Conservation (phyloP, 2,113 vertebrate genomes). For the Chrysemys picta region DNA sequence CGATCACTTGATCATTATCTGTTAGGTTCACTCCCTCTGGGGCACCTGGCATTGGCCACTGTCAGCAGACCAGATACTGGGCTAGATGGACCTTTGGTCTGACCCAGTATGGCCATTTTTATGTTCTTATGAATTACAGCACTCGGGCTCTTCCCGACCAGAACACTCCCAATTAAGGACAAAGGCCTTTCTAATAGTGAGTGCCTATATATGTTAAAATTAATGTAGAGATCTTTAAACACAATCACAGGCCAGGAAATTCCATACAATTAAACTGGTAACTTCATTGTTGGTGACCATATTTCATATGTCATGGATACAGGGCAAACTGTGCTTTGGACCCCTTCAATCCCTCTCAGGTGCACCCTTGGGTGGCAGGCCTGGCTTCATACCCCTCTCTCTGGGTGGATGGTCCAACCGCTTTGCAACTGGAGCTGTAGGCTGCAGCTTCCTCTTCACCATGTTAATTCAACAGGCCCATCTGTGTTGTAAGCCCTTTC, state of each 20-base stretch:
- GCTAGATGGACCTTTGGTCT: no score
- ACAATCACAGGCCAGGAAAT: neutral
- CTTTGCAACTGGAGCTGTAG: neutral
- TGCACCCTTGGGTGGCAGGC: neutral
- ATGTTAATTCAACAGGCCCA: neutral
- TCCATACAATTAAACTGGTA: neutral
- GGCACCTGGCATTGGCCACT: no score
- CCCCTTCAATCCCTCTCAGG: neutral
- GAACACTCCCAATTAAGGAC: neutral
- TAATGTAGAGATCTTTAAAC: neutral
- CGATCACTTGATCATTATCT: no score
- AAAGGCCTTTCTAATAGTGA: neutral
- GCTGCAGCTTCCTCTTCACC: neutral
- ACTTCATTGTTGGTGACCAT: neutral
- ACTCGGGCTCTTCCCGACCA: neutral
- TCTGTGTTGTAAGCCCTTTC: neutral
- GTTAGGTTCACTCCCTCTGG: no score
- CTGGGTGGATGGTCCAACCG: neutral
- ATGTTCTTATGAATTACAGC: neutral
- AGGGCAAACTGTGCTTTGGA: neutral
- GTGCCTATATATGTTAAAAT: neutral
- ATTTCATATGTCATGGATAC: neutral
- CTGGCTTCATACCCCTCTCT: neutral
- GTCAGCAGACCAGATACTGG: no score
- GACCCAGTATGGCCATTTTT: no score